phyloP scores from a whole-genome alignment of 2,113 vertebrate genomes.

The Bubo blakistoni region DNA sequence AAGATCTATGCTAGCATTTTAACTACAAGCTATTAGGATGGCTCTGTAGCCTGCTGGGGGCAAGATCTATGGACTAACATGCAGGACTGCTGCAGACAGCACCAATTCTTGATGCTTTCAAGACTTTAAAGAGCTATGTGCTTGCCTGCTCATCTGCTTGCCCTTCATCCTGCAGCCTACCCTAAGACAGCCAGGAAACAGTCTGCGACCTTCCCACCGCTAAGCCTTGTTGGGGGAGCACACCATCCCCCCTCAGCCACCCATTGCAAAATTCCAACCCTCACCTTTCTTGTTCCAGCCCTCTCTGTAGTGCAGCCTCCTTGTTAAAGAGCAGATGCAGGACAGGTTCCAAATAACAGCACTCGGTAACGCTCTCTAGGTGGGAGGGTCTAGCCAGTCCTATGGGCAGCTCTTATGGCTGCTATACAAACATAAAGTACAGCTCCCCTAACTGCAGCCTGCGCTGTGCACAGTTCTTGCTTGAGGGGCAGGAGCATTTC shows the following conservation, averaged over 20 bases:
- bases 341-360: background rate
- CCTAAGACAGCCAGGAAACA: background rate
- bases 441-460: background rate
- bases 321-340: background rate
- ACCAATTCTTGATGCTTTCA: background rate
- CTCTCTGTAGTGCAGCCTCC: background rate
- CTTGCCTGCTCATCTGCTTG: background rate
- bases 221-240: rapidly evolving
- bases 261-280: background rate
- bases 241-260: rapidly evolving
- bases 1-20: background rate
- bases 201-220: background rate
- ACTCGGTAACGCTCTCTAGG: background rate
- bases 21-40: background rate
- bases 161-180: background rate
- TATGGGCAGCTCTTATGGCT: background rate
- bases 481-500: background rate
- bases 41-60: background rate
- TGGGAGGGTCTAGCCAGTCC: background rate
- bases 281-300: background rate
- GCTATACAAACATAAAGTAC: background rate
- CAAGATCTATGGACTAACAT: background rate
- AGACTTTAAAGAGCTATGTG: background rate
- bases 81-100: background rate
- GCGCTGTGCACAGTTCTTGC: rapidly evolving